Conservation (phyloP, 37 sponge, comb jelly and placozoan species). For the Bolinopsis microptera region DNA sequence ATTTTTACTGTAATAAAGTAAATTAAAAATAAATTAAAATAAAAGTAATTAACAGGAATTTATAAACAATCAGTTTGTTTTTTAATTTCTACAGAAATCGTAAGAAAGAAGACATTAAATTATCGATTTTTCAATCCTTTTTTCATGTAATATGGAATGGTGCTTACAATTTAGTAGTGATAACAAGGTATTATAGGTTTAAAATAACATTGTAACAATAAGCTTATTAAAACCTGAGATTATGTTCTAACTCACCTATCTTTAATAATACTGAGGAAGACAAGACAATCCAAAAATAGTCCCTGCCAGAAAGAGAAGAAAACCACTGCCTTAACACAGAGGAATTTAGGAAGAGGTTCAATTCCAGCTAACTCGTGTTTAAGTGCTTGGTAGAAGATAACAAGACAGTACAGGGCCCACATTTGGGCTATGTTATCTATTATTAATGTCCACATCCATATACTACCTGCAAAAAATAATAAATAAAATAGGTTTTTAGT, state of each 20-base stretch:
- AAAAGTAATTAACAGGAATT: too few species aligned
- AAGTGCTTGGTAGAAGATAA: constrained; percentile 85
- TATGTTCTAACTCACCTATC: background rate
- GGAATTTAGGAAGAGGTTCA: constrained; percentile 83
- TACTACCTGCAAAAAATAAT: constrained; percentile 7
- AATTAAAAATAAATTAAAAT: too few species aligned
- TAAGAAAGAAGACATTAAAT: too few species aligned
- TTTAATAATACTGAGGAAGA: constrained; percentile 1
- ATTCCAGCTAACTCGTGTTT: constrained; percentile 78
- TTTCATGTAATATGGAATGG: too few species aligned
- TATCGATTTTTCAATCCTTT: too few species aligned
- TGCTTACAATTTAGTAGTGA: too few species aligned
- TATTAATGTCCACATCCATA: constrained; percentile 58
- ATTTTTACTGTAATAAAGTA: too few species aligned
- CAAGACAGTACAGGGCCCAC: constrained; percentile 78
- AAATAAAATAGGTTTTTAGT: background rate
- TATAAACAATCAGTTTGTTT: too few species aligned
- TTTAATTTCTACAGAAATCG: background rate
- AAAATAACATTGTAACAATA: too few species aligned
- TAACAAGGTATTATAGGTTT: too few species aligned
- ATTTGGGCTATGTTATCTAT: constrained; percentile 62
- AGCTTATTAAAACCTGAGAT: background rate
- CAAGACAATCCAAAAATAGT: background rate
- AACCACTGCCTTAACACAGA: constrained; percentile 83
- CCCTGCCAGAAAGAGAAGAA: constrained; percentile 91